These are phyloP conservation scores for Pachliopta kotzebuea DNA, from an alignment of 2,888 invertebrate species.

Conservation along the genomic window DNA sequence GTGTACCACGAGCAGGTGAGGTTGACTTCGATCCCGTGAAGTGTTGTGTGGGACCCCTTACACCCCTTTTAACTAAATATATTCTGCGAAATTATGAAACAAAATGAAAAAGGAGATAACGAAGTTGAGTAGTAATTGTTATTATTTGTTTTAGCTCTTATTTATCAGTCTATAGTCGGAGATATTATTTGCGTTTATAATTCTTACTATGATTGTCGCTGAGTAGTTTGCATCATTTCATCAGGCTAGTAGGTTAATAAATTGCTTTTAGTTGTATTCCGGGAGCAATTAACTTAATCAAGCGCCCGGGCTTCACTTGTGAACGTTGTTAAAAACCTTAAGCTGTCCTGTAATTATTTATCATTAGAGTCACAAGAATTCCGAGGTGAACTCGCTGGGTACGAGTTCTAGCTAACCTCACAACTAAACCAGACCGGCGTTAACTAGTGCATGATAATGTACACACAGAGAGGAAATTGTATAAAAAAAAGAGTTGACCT, in stretches of 20 bases:
- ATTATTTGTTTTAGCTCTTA: no score
- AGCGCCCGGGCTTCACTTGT: neutral
- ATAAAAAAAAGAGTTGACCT: conserved; percentile 1
- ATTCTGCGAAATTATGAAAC: neutral
- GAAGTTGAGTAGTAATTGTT: no score
- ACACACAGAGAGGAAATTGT: neutral
- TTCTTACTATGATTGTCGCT: no score
- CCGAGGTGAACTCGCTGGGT: conserved; percentile 35
- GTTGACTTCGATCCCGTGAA: no score
- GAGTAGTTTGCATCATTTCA: neutral
- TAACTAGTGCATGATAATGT: conserved; percentile 12
- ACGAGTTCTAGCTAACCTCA: conserved; percentile 25
- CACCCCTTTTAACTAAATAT: no score
- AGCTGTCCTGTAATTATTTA: conserved; percentile 19
- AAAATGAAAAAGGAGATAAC: neutral
- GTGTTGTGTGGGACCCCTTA: no score
- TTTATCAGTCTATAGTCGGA: no score
- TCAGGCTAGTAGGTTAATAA: neutral
- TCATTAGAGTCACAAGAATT: conserved; percentile 34
- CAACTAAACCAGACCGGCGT: conserved; percentile 11
- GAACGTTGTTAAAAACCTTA: conserved; percentile 11
- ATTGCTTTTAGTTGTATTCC: neutral
- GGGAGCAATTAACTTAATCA: neutral
- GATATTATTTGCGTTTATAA: no score
- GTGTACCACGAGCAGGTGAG: no score